A percentile compares a stretch with the other conserved stretches of the same genome.
These are phyloP conservation scores for Heliangelus exortis DNA, from an alignment of 2,797 vertebrate species.

Conservation along the genomic window DNA sequence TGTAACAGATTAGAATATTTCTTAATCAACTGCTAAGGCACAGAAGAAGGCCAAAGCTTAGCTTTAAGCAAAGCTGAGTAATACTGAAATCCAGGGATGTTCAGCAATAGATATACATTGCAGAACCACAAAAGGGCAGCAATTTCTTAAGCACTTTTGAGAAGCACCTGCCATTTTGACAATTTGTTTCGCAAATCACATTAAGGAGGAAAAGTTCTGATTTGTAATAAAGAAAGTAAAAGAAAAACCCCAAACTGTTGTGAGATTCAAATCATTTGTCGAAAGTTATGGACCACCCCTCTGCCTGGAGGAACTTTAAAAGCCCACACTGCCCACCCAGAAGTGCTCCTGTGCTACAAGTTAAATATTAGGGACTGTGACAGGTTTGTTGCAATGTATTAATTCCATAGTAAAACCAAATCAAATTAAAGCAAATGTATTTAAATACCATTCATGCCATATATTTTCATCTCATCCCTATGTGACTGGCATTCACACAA, in stretches of 20 bases:
- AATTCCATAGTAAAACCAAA: background rate
- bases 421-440: conserved; percentile 16
- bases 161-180: background rate
- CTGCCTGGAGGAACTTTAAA: background rate
- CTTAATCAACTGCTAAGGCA: conserved; percentile 72
- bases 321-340: background rate
- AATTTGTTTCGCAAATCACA: background rate
- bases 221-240: background rate
- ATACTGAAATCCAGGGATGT: conserved; percentile 20
- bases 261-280: background rate
- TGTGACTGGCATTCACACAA: background rate
- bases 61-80: conserved; percentile 37
- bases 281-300: background rate
- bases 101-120: background rate
- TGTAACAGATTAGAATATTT: conserved; percentile 67
- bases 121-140: background rate
- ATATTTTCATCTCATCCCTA: background rate
- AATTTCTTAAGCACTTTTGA: background rate
- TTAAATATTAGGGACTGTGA: background rate
- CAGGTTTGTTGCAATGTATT: background rate
- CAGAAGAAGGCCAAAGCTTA: conserved; percentile 43
- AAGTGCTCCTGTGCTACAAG: background rate
- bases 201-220: background rate
- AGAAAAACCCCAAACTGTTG: background rate
- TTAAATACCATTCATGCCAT: conserved; percentile 32